Base-by-base conservation (phyloP, 2,113 vertebrate genomes). In the Bubo scandiacus region DNA sequence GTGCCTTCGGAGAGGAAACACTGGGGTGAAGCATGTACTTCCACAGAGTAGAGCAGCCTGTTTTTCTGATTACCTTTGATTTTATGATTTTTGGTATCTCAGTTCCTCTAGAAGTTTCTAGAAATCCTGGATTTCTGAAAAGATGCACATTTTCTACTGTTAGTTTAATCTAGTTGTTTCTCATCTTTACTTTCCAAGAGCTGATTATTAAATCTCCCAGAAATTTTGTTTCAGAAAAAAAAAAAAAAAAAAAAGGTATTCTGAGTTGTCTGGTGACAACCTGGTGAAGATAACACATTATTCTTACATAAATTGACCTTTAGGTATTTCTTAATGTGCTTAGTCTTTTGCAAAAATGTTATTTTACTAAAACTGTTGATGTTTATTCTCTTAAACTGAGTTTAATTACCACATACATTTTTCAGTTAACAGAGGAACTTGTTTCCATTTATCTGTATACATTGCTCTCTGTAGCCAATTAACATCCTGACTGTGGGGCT, bases 371-470 rank as follows among this genome's bases (percentile, higher is more conserved):
- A 96, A 62, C 36, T 36, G 1, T 88, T 45, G 52, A 34, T 91
- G 52, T 88, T 97, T 97, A 81, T 96, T 91, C 66, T 86, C 42
- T 90, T 84, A 77, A 95, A 96, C 62, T 52, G 63, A 63, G 34
- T 88, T 94, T 95, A 97, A 96, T 96, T 95, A 86, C 49, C 65
- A 27, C 26, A 65, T 85, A 42, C 7, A 3, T 94, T 94, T 95
- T 85, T 78, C 66, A 84, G 58, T 81, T 93, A 68, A 42, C 40
- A 42, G 40, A 62, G 72, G 67, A 87, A 96, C 81, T 40, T 58
- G 26, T 92, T 92, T 72, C 71, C 42, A n/a, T 86, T 96, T 96
- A 70, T 68, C 68, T 72, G 34, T 84, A 91, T 78, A 38, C 59
- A 18, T 91, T 74, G 15, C 43, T 54, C 12, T 51, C 73, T 82